Evolutionary conservation across 2,113 vertebrate genomes (phyloP).

Genomic region (Azemiops feae): DNA sequence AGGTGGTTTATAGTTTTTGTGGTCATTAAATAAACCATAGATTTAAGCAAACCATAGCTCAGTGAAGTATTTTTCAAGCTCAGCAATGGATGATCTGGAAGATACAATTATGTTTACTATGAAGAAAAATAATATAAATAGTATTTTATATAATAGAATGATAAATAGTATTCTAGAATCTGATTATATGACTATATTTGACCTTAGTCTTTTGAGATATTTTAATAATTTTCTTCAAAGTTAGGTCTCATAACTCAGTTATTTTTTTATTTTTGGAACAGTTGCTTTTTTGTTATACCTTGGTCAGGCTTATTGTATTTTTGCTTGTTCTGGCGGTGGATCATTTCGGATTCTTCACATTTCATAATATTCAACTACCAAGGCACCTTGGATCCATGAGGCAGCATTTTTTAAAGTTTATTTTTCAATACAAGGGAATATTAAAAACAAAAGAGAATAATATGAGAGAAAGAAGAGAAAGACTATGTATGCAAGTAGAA

Average conservation of each 20-base stretch:
- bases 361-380: background rate
- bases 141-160: background rate
- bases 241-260: too few relatives aligned
- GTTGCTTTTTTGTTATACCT: background rate
- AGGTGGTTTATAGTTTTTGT: too few relatives aligned
- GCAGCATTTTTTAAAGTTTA: background rate
- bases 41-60: too few relatives aligned
- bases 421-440: background rate
- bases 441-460: background rate
- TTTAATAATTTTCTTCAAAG: background rate
- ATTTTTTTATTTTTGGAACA: background rate
- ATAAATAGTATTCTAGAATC: background rate
- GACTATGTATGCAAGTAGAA: too few relatives aligned
- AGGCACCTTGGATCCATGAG: background rate
- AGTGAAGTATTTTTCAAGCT: background rate
- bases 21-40: too few relatives aligned
- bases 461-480: background rate
- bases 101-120: background rate
- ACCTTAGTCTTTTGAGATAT: background rate
- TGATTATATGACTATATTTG: background rate
- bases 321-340: background rate
- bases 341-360: background rate
- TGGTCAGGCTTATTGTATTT: background rate
- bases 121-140: background rate
- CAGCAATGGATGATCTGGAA: background rate